Evolutionary conservation across 2,797 vertebrate species (phyloP), one percentile per base, ranked within the genome.

Genomic region (Myiothlypis chrysogaster): DNA sequence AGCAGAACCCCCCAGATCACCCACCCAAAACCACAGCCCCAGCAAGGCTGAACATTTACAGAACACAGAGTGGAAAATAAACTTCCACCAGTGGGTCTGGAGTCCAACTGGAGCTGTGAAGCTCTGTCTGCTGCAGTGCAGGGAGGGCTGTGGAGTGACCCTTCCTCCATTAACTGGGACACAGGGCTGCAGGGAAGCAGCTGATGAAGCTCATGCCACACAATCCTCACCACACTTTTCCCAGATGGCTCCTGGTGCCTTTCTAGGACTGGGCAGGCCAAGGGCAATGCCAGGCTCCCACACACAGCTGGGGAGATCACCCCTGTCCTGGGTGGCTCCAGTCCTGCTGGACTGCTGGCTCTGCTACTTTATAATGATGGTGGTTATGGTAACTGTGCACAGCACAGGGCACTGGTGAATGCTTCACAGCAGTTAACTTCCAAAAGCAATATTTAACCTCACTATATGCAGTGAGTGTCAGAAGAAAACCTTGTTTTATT

Each of bases 391-490:
- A 37, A 34, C 49, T 24, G 3, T 4, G 13, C 65, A 47, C 21
- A 63, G 78, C 81, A 64, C 37, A 37, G 28, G 66, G 63, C 83
- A 61, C 4, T 73, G n/a, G 73, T 24, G 7, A 86, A 55, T 5
- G 24, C 82, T 92, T 82, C 65, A 39, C 1, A 44, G 83, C 32
- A 75, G n/a, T 34, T 83, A 63, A 44, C 27, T 63, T 75, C 41
- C 87, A 68, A 95, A 88, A 84, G 73, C 57, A 80, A 3, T 84
- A 89, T 70, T 92, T 70, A 47, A 71, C 47, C 28, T 85, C 28
- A 35, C 41, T 66, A 9, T 5, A 44, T 9, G 53, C 0, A 0
- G 30, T 1, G 6, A 85, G 24, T 20, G 32, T 22, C 23, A 30
- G 72, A 57, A 25, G 81, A 70, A 83, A n/a, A 28, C 16, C 14